Evolutionary conservation across 2,888 invertebrate genomes (phyloP), one percentile per base, ranked within the genome.

Genomic region (Cataglyphis altisquamis): DNA sequence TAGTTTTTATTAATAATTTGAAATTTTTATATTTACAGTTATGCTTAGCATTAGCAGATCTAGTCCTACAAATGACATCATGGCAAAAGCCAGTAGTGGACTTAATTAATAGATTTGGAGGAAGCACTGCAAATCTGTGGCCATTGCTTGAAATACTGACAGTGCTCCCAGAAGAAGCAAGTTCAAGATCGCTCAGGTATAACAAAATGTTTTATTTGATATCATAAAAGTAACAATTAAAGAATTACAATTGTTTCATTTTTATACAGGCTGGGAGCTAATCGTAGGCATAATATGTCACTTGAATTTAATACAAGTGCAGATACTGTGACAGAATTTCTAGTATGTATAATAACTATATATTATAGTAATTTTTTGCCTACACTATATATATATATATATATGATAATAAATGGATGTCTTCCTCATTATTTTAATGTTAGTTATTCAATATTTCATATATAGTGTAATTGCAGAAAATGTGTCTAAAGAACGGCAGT

Each of bases 91-190:
- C 99, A 64, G 96, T 98, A 70, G 95, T 97, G 91, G 98, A 98
- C 94, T 95, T 99, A 87, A 97, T 99, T 55, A 97, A 97, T 92
- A 96, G 96, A 93, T 98, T 97, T 92, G 97, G 97, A 0, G 93
- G 96, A 39, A 94, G 94, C 55, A 95, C 95, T 39, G 96, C 96
- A 86, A 97, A 97, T 92, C 96, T 98, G 88, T 97, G 97, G 96
- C 98, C 98, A 39, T 95, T 99, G 84, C 94, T 99, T 90, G 99
- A 99, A 96, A 97, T 99, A 89, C 96, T 99, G 89, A 98, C 98
- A 67, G 98, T 99, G 39, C 95, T 99, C 92, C 99, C 99, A 6
- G 99, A 99, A 95, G 99, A 99, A 96, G 97, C 99, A 83, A 97
- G 97, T 94, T 97, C 97, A 0, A 95, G 97, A 89, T 97, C 96